A percentile compares a stretch with the other conserved stretches of the same genome.
phyloP scores from a whole-genome alignment of 2,113 vertebrate genomes.

The Mionectes macconnelli region DNA sequence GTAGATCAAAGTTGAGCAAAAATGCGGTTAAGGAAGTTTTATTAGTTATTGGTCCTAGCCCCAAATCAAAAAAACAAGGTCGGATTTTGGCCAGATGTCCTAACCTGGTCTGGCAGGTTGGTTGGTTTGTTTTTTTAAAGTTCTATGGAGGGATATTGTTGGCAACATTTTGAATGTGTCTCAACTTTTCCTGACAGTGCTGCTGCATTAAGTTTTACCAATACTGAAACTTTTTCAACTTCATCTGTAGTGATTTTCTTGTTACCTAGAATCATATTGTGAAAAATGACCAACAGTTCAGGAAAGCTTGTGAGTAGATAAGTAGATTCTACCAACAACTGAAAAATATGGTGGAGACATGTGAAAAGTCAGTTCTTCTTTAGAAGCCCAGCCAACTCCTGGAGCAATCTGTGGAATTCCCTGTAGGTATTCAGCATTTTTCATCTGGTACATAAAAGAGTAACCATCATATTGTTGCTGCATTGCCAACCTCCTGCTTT shows the following conservation, averaged over 20 bases:
- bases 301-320: background rate
- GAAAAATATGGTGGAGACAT: background rate
- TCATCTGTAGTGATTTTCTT: background rate
- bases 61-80: background rate
- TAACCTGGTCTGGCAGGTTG: background rate
- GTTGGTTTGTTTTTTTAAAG: background rate
- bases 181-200: background rate
- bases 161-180: background rate
- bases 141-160: background rate
- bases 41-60: background rate
- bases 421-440: background rate
- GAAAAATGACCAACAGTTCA: background rate
- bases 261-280: background rate
- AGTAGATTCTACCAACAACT: background rate
- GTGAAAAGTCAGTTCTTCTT: background rate
- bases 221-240: background rate
- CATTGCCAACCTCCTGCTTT: background rate
- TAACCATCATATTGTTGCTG: background rate
- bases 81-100: background rate
- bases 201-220: background rate
- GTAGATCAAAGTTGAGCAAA: background rate
- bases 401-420: background rate
- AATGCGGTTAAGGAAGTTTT: background rate
- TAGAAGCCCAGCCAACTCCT: background rate
- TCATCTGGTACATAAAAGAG: background rate